Evolutionary conservation across 2,888 invertebrate genomes (phyloP).

Genomic region (Scaptomyza polygonia): DNA sequence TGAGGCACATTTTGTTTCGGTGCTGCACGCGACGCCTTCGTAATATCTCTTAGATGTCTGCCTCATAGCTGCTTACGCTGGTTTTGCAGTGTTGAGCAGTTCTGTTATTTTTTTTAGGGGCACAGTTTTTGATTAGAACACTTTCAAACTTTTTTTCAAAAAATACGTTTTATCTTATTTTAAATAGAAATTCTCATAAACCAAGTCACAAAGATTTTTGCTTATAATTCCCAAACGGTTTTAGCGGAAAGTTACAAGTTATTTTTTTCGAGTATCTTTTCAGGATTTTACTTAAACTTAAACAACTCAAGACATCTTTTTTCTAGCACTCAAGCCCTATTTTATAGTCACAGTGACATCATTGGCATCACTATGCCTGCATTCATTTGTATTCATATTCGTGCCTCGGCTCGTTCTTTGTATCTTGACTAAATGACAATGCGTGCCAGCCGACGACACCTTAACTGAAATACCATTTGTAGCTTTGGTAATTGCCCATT

Average conservation of each 20-base stretch:
- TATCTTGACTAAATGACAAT: slow-evolving; percentile 61
- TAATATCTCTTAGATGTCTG: slow-evolving; percentile 59
- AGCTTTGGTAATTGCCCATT: slow-evolving; percentile 66
- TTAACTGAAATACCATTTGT: slow-evolving; percentile 50
- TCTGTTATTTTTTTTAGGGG: no score
- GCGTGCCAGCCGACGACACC: slow-evolving; percentile 75
- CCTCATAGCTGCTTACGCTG: slow-evolving; percentile 20
- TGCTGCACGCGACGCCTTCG: slow-evolving; percentile 63
- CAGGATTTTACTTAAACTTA: no score
- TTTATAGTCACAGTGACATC: slow-evolving; percentile 2
- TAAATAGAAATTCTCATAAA: no score
- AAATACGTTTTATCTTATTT: no score
- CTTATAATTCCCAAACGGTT: no score
- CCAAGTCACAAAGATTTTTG: no score
- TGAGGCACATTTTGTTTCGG: slow-evolving; percentile 47
- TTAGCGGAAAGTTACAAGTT: no score
- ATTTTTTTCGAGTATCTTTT: no score
- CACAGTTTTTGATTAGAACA: no score
- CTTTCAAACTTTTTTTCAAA: no score
- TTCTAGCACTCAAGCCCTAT: not conserved
- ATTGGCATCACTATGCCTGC: slow-evolving; percentile 19
- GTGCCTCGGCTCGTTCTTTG: slow-evolving; percentile 17
- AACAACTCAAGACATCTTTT: not conserved
- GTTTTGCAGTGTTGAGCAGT: slow-evolving; percentile 32
- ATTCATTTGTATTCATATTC: slow-evolving; percentile 23